Percentiles rank a stretch among this genome's conserved stretches.
Conservation (phyloP, 2,113 vertebrate genomes). For the Ceuthmochares aereus region DNA sequence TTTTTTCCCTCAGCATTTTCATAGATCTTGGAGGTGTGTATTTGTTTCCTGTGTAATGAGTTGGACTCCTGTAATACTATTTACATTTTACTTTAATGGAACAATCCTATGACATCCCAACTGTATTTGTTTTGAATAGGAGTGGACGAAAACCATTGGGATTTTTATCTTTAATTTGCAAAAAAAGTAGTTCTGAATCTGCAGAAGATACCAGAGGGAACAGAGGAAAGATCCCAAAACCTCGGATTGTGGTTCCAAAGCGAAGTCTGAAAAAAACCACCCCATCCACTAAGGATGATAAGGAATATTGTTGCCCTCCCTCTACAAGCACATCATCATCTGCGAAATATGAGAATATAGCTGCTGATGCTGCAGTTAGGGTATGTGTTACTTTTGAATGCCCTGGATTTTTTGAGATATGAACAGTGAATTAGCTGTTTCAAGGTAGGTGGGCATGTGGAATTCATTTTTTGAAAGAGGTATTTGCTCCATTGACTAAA, state of each 20-base stretch:
- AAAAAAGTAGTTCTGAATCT: slow-evolving; percentile 67
- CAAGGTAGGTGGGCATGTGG: background rate
- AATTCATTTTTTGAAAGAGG: background rate
- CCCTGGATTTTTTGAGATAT: background rate
- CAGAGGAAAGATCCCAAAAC: slow-evolving; percentile 66
- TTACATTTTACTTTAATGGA: background rate
- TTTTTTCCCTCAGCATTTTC: too few species aligned
- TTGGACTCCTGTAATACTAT: background rate
- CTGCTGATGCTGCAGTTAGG: slow-evolving; percentile 9
- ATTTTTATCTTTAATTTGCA: slow-evolving; percentile 83
- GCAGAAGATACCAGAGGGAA: slow-evolving; percentile 42
- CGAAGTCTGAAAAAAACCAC: slow-evolving; percentile 53
- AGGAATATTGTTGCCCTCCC: slow-evolving; percentile 17
- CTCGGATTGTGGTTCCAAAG: slow-evolving; percentile 55
- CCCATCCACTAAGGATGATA: background rate
- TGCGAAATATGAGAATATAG: background rate
- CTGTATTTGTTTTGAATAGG: slow-evolving; percentile 52
- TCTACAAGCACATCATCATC: slow-evolving; percentile 14
- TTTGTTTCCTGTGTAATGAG: too few species aligned
- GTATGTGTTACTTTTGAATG: slow-evolving; percentile 41
- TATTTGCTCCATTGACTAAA: background rate
- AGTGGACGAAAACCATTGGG: slow-evolving; percentile 80
- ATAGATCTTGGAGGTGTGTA: too few species aligned
- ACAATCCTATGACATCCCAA: background rate
- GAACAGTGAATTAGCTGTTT: background rate